Percentiles rank a stretch among this genome's conserved stretches.
Evolutionary conservation across 2,888 invertebrate genomes (phyloP).

Genomic region (Agrochola lychnidis): DNA sequence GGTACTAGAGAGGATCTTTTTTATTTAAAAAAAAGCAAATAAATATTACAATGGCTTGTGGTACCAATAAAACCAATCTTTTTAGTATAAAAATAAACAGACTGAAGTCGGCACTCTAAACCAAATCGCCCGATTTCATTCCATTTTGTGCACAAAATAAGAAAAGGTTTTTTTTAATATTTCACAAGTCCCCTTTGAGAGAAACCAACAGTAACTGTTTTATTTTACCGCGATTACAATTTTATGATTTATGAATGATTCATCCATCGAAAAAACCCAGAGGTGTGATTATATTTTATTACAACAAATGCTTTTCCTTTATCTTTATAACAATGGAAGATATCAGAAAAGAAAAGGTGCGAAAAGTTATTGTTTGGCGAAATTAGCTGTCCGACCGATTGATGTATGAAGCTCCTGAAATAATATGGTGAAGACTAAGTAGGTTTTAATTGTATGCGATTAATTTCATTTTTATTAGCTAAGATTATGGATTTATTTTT

Average conservation of each 20-base stretch:
- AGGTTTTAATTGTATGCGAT: slow-evolving; percentile 53
- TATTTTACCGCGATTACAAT: slow-evolving; percentile 80
- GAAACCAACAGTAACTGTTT: slow-evolving; percentile 76
- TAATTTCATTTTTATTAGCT: slow-evolving; percentile 38
- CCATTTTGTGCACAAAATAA: background rate
- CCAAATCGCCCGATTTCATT: background rate
- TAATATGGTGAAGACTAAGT: slow-evolving; percentile 60
- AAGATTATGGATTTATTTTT: background rate
- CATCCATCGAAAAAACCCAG: slow-evolving; percentile 77
- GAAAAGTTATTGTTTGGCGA: slow-evolving; percentile 83
- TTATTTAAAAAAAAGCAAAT: background rate
- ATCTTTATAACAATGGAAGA: slow-evolving; percentile 71
- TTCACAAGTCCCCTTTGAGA: slow-evolving; percentile 28
- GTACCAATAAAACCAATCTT: background rate
- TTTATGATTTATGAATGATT: slow-evolving; percentile 83
- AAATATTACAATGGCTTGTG: background rate
- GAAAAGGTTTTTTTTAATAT: slow-evolving; percentile 23
- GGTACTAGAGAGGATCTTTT: too few relatives aligned
- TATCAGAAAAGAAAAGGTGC: slow-evolving; percentile 73
- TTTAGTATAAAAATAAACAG: background rate
- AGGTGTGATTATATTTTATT: slow-evolving; percentile 61
- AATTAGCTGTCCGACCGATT: slow-evolving; percentile 84
- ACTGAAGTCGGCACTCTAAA: background rate
- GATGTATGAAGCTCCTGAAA: slow-evolving; percentile 79
- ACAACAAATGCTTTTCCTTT: slow-evolving; percentile 64